Base-by-base conservation (phyloP, 2,113 vertebrate genomes). In the Dipodomys merriami region DNA sequence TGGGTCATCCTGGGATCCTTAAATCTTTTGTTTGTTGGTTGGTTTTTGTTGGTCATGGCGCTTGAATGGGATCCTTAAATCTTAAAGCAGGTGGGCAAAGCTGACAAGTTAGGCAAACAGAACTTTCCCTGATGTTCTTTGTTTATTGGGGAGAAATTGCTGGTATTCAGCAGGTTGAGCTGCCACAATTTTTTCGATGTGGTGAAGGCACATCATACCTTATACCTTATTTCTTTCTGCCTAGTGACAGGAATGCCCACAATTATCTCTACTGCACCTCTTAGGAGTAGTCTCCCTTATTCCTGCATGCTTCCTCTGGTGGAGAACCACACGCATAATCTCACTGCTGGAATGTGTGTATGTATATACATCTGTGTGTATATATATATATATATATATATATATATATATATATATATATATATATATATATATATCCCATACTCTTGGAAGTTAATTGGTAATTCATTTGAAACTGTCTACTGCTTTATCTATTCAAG, bases 71-170 rank as follows among this genome's bases (percentile, higher is more conserved):
- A 39, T 39, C 39, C 60, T 78, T 71, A 94, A 80, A 71, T 16
- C 27, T n/a, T 94, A 71, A 96, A 68, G 39, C 2, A 91, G 19
- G 65, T 78, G 30, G 86, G 62, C 44, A 86, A 83, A 82, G 60
- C 10, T 49, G 69, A 90, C 39, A 53, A 71, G 29, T n/a, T 60
- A 68, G 72, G 83, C 64, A 49, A 12, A 84, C 0, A 64, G 19
- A 96, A 93, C 3, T 12, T 44, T 88, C 6, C 27, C 20, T 83
- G 39, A 62, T 53, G 78, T 81, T 78, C 30, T 78, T 49, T 79
- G 33, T 53, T 84, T 67, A 44, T 30, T 44, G 27, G 33, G 64
- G 39, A 85, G 27, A 92, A 94, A 68, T 67, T 46, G n/a, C 27
- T 85, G 60, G 57, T 33, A 60, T 27, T 7, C n/a, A 13, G 53